These are phyloP conservation scores for Drosophila simulans DNA, from an alignment of 1,140 invertebrate species.

Conservation along the genomic window DNA sequence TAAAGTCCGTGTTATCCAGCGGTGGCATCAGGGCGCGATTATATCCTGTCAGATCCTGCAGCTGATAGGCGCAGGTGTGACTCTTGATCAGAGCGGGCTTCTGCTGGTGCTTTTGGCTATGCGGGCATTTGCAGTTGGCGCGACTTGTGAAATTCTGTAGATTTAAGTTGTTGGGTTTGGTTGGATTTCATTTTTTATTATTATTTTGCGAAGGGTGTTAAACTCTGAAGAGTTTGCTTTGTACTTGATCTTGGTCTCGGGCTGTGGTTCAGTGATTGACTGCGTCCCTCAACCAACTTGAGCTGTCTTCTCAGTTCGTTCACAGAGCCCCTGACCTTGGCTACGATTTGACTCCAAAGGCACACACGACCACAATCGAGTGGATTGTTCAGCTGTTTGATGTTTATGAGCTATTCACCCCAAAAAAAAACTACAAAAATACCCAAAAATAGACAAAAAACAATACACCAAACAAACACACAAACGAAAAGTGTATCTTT, in stretches of 20 bases:
- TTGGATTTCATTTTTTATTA: background rate
- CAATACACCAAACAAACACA: slow-evolving; percentile 36
- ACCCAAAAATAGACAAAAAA: slow-evolving; percentile 52
- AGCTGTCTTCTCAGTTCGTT: slow-evolving; percentile 66
- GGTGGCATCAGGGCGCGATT: slow-evolving; percentile 73
- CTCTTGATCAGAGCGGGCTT: slow-evolving; percentile 72
- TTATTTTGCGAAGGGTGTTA: background rate
- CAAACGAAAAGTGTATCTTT: slow-evolving; percentile 46
- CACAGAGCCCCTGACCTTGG: slow-evolving; percentile 80
- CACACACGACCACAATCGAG: slow-evolving; percentile 14
- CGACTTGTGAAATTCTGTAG: slow-evolving; percentile 78
- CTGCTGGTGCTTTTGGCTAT: slow-evolving; percentile 58
- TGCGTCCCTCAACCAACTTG: slow-evolving; percentile 51
- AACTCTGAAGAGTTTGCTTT: slow-evolving; percentile 35
- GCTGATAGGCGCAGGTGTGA: slow-evolving; percentile 72
- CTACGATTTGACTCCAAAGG: slow-evolving; percentile 60
- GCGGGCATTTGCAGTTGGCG: slow-evolving; percentile 71
- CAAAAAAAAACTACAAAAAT: slow-evolving; percentile 28
- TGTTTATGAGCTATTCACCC: slow-evolving; percentile 35
- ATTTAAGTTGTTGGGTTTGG: slow-evolving; percentile 3
- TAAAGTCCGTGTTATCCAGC: slow-evolving; percentile 68
- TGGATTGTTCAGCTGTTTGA: slow-evolving; percentile 59
- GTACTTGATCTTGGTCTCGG: slow-evolving; percentile 64
- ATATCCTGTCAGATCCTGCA: slow-evolving; percentile 68
- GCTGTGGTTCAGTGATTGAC: slow-evolving; percentile 69